These are phyloP conservation scores for Imbricaverruca yamaguchii DNA, from an alignment of 2,888 invertebrate genomes.

Conservation along the genomic window DNA sequence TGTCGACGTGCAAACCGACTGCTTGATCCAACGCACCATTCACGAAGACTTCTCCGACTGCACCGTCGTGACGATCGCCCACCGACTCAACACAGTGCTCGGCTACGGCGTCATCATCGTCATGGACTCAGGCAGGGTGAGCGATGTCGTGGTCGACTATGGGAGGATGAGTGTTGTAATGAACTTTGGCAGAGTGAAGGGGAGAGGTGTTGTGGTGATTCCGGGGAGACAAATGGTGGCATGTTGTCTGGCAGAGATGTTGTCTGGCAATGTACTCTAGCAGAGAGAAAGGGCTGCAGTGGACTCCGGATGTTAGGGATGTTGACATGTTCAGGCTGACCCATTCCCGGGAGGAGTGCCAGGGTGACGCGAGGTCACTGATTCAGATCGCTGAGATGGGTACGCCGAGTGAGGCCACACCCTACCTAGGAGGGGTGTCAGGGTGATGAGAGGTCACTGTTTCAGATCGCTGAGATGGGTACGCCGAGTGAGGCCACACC, in stretches of 20 bases:
- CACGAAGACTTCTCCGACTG: slow-evolving; percentile 73
- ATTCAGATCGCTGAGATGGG: too few relatives aligned
- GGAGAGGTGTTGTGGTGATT: background rate
- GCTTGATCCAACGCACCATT: slow-evolving; percentile 64
- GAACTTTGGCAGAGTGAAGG: background rate
- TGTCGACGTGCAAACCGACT: slow-evolving; percentile 48
- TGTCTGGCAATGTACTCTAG: background rate
- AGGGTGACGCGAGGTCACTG: too few relatives aligned
- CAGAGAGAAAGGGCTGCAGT: background rate
- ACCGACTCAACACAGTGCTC: slow-evolving; percentile 85
- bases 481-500: slow-evolving; percentile 21
- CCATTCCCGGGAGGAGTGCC: too few relatives aligned
- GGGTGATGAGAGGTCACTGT: background rate
- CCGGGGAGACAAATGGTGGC: background rate
- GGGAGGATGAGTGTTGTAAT: background rate
- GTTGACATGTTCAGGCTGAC: too few relatives aligned
- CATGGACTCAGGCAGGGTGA: slow-evolving; percentile 38
- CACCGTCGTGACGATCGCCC: slow-evolving; percentile 86
- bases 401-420: too few relatives aligned
- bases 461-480: slow-evolving; percentile 31
- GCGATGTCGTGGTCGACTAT: slow-evolving; percentile 39
- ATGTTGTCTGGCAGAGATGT: background rate
- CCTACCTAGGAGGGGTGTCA: background rate
- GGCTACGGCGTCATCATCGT: slow-evolving; percentile 57
- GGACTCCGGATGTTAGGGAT: too few relatives aligned